Evolutionary conservation across 2,797 vertebrate genomes (phyloP).

Genomic region (Scomberomorus guttatus): DNA sequence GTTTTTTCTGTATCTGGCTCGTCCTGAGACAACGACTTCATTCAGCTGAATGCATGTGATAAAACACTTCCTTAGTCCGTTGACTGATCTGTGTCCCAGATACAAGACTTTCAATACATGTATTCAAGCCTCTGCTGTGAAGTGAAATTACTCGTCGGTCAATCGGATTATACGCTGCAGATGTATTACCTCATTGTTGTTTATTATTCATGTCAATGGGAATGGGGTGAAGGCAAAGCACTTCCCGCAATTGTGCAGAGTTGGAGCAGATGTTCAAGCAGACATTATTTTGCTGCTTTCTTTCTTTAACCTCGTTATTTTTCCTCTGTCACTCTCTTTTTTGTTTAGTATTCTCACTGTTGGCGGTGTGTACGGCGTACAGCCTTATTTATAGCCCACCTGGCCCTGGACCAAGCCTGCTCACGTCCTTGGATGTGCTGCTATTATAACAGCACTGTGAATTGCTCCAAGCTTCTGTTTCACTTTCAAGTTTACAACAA

Average conservation of each 20-base stretch:
- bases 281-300: constrained; percentile 40
- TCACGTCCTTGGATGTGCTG: constrained; percentile 41
- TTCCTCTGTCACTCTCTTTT: constrained; percentile 17
- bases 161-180: constrained; percentile 25
- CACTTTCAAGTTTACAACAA: constrained; percentile 38
- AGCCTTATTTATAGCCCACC: constrained; percentile 28
- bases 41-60: constrained; percentile 32
- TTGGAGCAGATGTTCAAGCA: constrained; percentile 62
- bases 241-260: constrained; percentile 81
- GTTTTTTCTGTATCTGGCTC: constrained; percentile 29
- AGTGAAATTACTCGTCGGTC: constrained; percentile 27
- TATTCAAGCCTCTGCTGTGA: constrained; percentile 35
- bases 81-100: constrained; percentile 29
- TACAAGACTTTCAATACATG: constrained; percentile 34
- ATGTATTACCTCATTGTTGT: constrained; percentile 69
- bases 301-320: constrained; percentile 35
- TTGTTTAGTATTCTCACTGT: constrained; percentile 2
- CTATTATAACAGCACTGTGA: constrained; percentile 8
- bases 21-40: constrained; percentile 42
- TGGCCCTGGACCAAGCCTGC: not conserved
- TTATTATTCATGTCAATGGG: constrained; percentile 73
- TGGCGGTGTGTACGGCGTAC: not conserved
- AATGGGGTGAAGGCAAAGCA: constrained; percentile 59
- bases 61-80: constrained; percentile 26
- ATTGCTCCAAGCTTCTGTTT: constrained; percentile 61